Conservation (phyloP, 35 echinoderm and acorn worm species). For the Lytechinus pictus region DNA sequence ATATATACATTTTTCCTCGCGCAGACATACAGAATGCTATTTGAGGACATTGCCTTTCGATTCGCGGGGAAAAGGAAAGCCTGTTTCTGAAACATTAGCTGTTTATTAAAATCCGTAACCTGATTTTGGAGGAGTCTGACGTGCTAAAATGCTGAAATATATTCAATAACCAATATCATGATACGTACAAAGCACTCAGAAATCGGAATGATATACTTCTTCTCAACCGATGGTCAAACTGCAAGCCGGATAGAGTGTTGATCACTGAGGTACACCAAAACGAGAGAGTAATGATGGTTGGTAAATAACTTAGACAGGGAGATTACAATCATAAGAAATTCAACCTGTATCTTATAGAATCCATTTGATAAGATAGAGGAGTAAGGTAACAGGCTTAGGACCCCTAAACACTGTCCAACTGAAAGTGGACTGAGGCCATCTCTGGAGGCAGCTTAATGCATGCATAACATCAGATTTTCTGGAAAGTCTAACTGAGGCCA, state of each 20-base stretch:
- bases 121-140: constrained; percentile 2
- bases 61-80: constrained; percentile 31
- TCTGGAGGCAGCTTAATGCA: no score
- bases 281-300: background rate
- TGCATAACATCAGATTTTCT: no score
- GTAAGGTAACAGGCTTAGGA: background rate
- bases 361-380: background rate
- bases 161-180: constrained; percentile 42
- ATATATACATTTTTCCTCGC: constrained; percentile 37
- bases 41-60: constrained; percentile 41
- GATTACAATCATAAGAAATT: background rate
- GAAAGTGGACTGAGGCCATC: no score
- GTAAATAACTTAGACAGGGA: background rate
- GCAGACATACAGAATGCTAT: constrained; percentile 25
- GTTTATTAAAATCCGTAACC: constrained; percentile 42
- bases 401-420: no score
- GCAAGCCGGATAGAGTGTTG: background rate
- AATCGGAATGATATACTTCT: background rate
- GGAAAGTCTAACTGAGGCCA: no score
- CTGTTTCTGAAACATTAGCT: constrained; percentile 40
- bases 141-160: constrained; percentile 37
- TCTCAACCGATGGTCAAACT: background rate
- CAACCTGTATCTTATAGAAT: background rate
- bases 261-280: background rate
- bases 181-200: background rate